Conservation (phyloP, 2,113 vertebrate species). For the Thalassoma bifasciatum region DNA sequence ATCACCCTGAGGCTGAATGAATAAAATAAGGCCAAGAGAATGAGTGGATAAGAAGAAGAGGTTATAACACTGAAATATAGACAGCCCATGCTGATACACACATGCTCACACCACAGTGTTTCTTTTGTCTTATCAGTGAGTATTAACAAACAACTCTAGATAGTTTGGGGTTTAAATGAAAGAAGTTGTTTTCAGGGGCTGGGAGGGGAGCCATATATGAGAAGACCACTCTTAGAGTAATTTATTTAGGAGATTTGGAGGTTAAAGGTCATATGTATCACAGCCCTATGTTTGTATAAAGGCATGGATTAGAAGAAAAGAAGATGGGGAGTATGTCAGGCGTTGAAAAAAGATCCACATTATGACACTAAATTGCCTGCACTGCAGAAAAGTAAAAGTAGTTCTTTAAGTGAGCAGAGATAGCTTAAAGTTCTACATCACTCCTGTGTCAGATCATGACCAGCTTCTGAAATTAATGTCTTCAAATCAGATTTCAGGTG, state of each 20-base stretch:
- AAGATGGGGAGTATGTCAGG: background rate
- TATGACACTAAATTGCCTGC: background rate
- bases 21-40: conserved; percentile 53
- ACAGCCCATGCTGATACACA: conserved; percentile 12
- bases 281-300: background rate
- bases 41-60: conserved; percentile 45
- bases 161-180: conserved; percentile 21
- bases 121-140: conserved; percentile 14
- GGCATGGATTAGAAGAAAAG: background rate
- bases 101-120: conserved; percentile 2
- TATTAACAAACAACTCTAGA: conserved; percentile 26
- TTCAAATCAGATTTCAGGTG: background rate
- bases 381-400: background rate
- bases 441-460: background rate
- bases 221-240: background rate
- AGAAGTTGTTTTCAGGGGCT: background rate
- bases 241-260: background rate
- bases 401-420: no score
- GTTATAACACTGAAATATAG: conserved; percentile 52
- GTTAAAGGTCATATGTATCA: conserved; percentile 3
- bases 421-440: no score
- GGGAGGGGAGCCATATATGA: conserved; percentile 8
- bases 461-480: background rate
- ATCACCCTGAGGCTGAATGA: conserved; percentile 49
- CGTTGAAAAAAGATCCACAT: background rate